Conservation (phyloP, 2,797 vertebrate species). For the Petrocephalus schoutedeni region DNA sequence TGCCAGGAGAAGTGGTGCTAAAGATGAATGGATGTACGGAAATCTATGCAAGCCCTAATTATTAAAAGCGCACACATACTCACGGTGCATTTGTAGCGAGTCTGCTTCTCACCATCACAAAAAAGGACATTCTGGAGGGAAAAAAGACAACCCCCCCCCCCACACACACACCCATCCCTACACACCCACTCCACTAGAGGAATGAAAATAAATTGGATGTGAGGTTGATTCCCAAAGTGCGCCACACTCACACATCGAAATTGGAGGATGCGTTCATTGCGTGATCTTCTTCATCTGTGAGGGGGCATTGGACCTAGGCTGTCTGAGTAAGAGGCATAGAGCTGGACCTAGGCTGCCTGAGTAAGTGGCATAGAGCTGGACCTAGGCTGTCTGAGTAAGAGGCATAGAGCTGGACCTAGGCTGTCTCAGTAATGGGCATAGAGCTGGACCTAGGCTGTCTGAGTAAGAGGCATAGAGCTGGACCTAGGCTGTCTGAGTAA, state of each 20-base stretch:
- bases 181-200: neutral
- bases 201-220: neutral
- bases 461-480: too few relatives aligned
- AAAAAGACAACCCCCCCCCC: neutral
- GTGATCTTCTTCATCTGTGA: neutral
- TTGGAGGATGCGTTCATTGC: neutral
- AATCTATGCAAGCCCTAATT: neutral
- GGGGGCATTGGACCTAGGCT: neutral
- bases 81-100: neutral
- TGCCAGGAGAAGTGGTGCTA: neutral
- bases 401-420: too few relatives aligned
- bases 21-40: neutral
- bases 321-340: neutral
- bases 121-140: neutral
- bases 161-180: neutral
- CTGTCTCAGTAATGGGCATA: too few relatives aligned
- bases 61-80: neutral
- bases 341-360: neutral
- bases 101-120: neutral
- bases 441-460: too few relatives aligned
- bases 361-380: too few relatives aligned
- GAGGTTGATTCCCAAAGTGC: conserved; percentile 1
- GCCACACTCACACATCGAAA: neutral
- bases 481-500: too few relatives aligned
- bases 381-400: too few relatives aligned